Evolutionary conservation across 2,797 vertebrate genomes (phyloP), one percentile per base, ranked within the genome.

Genomic region (Lophius americanus): DNA sequence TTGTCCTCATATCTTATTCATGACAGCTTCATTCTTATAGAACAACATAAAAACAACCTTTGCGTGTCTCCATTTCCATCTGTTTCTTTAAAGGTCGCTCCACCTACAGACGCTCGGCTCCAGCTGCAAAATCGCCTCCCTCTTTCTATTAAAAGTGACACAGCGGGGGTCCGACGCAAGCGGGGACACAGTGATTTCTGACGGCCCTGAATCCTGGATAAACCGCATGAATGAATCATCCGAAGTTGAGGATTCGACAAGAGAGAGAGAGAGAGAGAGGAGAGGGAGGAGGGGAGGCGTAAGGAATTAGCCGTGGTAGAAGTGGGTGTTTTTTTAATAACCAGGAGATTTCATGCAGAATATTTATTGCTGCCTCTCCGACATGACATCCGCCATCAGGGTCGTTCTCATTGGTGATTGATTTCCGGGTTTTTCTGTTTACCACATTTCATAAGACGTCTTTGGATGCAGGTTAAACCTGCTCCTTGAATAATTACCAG

Each of bases 141-240:
- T 61, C 23, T 50, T 36, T 51, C 48, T 51, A 3, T 52, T 56
- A 50, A 70, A 73, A 41, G 69, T 23, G 36, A 73, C 64, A 73
- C 48, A 79, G 14, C 2, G 53, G 78, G 66, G 1, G 41, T 73
- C 55, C 77, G 76, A 65, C 73, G 76, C 60, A 57, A 23, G 33
- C 14, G 6, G 38, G 55, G 33, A 23, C 32, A 36, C 8, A 0
- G 44, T 73, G 68, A 70, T 66, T 78, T 76, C 61, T 84, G 78
- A 81, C 69, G 47, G 68, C 58, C 52, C 70, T 55, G 67, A 23
- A 79, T 81, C 60, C 70, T 73, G 48, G 9, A 84, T 82, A 80
- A 83, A 81, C 48, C 53, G 38, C 76, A 81, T 75, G 49, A 88
- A 85, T 89, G 79, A 89, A 78, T 88, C 79, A 82, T 61, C 76